Base-by-base conservation (phyloP, 2,888 invertebrate genomes). In the Trilocha varians region DNA sequence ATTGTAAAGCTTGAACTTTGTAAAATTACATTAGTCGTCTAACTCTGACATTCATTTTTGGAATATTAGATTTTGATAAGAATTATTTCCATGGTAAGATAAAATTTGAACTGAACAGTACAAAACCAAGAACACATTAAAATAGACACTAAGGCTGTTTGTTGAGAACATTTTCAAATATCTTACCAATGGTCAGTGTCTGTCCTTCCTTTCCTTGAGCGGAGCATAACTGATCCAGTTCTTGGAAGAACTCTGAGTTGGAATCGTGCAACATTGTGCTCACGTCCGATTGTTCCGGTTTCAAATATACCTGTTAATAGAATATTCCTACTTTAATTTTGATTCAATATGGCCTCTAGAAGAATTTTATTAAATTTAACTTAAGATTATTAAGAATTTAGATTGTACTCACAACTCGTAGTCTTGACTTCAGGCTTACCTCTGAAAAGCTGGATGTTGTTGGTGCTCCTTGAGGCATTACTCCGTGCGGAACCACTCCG, bases 161-260 rank as follows among this genome's bases (percentile, higher is more conserved):
- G n/a, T n/a, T n/a, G n/a, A n/a, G n/a, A n/a, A n/a, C n/a, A n/a
- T n/a, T 25, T 25, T 11, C 25, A 40, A 14, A 14, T 13, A n/a
- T 32, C 74, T 75, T 51, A 84, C 86, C 86, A 85, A 70, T 83
- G 73, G 70, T 78, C 75, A 70, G 84, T 77, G 64, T 70, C 71
- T 61, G 73, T 75, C 75, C 80, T 72, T 73, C 80, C 82, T 74
- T 85, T 69, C 72, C 79, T 75, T 75, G 84, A 68, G 70, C 76
- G 67, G 74, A 84, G 76, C 88, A 90, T 88, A 87, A 90, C 58
- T 77, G 78, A 65, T 83, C 87, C 76, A 91, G 87, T 82, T 91
- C 91, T 87, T 90, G 89, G 86, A 90, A 91, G 82, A 89, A 88
- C 78, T 91, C 91, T 88, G 82, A 87, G 82, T 88, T 79, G 80